Conservation (phyloP, 1,140 invertebrate genomes). For the Amphibalanus amphitrite region DNA sequence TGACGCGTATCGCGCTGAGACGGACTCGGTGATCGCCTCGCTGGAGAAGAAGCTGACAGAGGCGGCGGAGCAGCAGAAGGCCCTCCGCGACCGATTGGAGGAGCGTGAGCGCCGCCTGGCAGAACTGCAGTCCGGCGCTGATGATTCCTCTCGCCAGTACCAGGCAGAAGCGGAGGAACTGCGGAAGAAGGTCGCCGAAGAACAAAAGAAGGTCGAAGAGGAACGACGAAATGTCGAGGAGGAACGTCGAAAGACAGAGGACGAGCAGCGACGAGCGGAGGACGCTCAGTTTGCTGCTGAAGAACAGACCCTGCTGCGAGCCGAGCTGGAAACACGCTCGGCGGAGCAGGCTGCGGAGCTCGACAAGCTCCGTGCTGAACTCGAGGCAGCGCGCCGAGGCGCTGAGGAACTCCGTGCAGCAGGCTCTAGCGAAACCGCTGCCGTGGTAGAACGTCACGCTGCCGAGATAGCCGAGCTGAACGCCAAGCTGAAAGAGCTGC, state of each 20-base stretch:
- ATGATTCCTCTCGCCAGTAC: no score
- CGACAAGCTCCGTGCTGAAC: no score
- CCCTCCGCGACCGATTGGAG: conserved; percentile 18
- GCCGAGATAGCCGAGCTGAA: no score
- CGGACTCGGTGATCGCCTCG: neutral
- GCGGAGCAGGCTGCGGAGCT: conserved; percentile 20
- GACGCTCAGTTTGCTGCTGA: conserved; percentile 30
- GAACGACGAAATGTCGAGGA: conserved; percentile 29
- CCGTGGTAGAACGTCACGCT: no score
- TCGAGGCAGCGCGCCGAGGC: no score
- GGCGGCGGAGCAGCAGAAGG: conserved; percentile 26
- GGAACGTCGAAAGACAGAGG: conserved; percentile 30
- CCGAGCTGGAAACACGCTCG: conserved; percentile 32
- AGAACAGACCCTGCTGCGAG: conserved; percentile 24
- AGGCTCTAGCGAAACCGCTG: no score
- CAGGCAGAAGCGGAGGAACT: conserved; percentile 6
- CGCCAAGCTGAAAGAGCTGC: no score
- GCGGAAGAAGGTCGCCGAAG: conserved; percentile 24
- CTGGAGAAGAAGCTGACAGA: conserved; percentile 30
- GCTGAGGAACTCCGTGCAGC: no score
- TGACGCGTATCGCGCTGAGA: no score
- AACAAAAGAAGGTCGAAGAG: conserved; percentile 31
- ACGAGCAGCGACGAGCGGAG: conserved; percentile 28
- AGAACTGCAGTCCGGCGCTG: no score
- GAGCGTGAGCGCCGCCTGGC: no score